phyloP scores from a whole-genome alignment of 2,888 invertebrate genomes.

The Amiota mariae region DNA sequence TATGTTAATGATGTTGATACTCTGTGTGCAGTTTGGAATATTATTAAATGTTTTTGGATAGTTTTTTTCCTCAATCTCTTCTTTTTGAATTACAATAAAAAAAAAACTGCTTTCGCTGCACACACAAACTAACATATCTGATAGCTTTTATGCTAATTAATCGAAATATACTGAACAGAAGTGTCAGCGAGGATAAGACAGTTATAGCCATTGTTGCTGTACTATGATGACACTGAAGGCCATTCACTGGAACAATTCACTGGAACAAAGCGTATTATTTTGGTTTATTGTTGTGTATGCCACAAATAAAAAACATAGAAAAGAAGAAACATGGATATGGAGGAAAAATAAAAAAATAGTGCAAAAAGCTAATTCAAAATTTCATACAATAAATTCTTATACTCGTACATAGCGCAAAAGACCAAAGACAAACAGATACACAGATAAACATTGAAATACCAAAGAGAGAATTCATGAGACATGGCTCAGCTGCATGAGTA shows the following conservation, averaged over 20 bases:
- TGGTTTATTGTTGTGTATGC: neutral
- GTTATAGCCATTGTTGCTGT: too few relatives aligned
- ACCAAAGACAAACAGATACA: conserved; percentile 43
- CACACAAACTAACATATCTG: too few relatives aligned
- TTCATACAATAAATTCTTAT: conserved; percentile 64
- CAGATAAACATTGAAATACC: conserved; percentile 34
- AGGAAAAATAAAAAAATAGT: conserved; percentile 22
- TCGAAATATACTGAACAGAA: neutral
- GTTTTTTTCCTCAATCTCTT: neutral
- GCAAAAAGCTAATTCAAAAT: conserved; percentile 62
- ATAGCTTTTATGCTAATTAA: neutral
- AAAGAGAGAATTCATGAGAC: conserved; percentile 2
- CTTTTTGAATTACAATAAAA: neutral
- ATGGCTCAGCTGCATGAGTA: neutral
- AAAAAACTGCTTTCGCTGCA: too few relatives aligned
- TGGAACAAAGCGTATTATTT: conserved; percentile 29
- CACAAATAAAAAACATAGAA: neutral
- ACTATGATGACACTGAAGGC: conserved; percentile 48
- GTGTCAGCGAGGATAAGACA: too few relatives aligned
- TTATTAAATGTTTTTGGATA: conserved; percentile 1
- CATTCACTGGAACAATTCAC: conserved; percentile 39
- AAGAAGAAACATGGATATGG: neutral
- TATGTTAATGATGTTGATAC: too few relatives aligned
- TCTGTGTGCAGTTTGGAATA: too few relatives aligned
- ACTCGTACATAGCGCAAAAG: too few relatives aligned